Evolutionary conservation across 2,888 invertebrate species (phyloP), one percentile per base, ranked within the genome.

Genomic region (Amorpha juglandis): DNA sequence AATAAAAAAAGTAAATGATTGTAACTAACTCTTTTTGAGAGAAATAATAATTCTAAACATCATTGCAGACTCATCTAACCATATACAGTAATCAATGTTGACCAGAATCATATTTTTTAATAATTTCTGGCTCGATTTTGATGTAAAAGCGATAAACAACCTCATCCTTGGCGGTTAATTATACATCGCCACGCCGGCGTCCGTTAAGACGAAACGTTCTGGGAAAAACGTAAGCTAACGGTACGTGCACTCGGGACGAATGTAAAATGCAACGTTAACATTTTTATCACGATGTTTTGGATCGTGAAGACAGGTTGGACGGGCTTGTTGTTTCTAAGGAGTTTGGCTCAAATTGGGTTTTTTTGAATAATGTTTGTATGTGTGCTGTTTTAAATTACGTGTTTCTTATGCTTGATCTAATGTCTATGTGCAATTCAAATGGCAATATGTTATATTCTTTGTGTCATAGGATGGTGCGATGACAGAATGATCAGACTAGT

Each of bases 191-290:
- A 42, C n/a, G 62, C 21, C 33, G 21, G 72, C 74, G 73, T 66
- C 71, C 64, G 71, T 75, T 80, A 78, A 78, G 78, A 80, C 77
- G 76, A 83, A 84, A 82, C 77, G 84, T 86, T 88, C 78, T 71
- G 79, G 84, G 63, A 50, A 87, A 86, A 78, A 81, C 82, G 80
- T 79, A 83, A 80, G 72, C 74, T 83, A 84, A 83, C 86, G 83
- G 86, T 80, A 83, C 63, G 35, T 53, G 50, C 65, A 62, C 62
- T 27, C 50, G 14, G 70, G 71, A 73, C 78, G 80, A 81, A 82
- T 81, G 79, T 78, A 77, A 75, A 82, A 80, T 80, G 64, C 64
- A 48, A 51, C 47, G 42, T 64, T 66, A 63, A 62, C 16, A 52
- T 66, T 52, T 62, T 58, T 55, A 64, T 64, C 48, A 48, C 47